Evolutionary conservation across 2,888 invertebrate genomes (phyloP).

Genomic region (Drosophila cracens): DNA sequence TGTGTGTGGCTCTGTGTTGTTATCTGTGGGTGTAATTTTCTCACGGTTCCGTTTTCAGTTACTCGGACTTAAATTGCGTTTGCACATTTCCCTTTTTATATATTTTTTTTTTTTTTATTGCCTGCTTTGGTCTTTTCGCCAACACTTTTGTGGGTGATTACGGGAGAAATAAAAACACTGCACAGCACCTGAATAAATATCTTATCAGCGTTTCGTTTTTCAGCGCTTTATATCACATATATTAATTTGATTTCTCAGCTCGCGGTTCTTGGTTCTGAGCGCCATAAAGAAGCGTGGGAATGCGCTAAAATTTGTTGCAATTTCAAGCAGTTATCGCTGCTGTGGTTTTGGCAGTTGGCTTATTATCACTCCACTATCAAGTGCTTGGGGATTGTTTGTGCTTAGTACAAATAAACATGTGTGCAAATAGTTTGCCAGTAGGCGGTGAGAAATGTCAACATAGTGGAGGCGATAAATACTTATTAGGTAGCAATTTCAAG

Average conservation of each 20-base stretch:
- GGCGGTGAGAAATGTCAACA: slow-evolving; percentile 72
- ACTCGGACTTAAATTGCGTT: slow-evolving; percentile 72
- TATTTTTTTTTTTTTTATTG: slow-evolving; percentile 44
- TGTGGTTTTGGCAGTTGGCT: slow-evolving; percentile 36
- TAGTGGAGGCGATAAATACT: slow-evolving; percentile 28
- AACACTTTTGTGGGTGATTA: slow-evolving; percentile 76
- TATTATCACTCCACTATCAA: slow-evolving; percentile 63
- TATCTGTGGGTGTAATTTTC: slow-evolving; percentile 81
- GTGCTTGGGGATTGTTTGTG: slow-evolving; percentile 60
- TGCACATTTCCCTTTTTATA: slow-evolving; percentile 67
- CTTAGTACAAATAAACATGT: slow-evolving; percentile 43
- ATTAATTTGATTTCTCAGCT: slow-evolving; percentile 69
- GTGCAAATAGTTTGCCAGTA: slow-evolving; percentile 55
- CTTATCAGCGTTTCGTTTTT: slow-evolving; percentile 71
- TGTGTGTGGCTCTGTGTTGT: slow-evolving; percentile 34
- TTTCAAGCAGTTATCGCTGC: slow-evolving; percentile 32
- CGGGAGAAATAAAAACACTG: slow-evolving; percentile 44
- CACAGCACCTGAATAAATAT: slow-evolving; percentile 77
- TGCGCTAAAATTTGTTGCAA: slow-evolving; percentile 52
- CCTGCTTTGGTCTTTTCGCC: slow-evolving; percentile 57
- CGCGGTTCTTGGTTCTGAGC: slow-evolving; percentile 27
- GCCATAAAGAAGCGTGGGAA: slow-evolving; percentile 74
- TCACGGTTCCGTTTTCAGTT: slow-evolving; percentile 79
- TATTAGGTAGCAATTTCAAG: slow-evolving; percentile 30
- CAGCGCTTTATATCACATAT: slow-evolving; percentile 63